A percentile compares a stretch with the other conserved stretches of the same genome.
Evolutionary conservation across 2,888 invertebrate species (phyloP).

Genomic region (Aphodius granarius): DNA sequence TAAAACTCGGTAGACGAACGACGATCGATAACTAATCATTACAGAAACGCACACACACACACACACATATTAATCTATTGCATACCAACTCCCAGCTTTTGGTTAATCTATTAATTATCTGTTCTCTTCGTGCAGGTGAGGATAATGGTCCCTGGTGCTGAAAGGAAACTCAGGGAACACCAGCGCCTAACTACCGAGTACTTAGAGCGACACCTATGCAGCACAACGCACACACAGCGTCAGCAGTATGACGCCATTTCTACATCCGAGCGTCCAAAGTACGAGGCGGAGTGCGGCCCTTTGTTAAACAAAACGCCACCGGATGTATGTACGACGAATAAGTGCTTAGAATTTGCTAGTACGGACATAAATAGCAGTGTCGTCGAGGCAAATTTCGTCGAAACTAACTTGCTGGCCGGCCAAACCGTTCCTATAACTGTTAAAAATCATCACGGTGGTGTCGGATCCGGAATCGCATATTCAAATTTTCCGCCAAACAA

Average conservation of each 20-base stretch:
- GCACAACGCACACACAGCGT: slow-evolving; percentile 35
- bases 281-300: slow-evolving; percentile 40
- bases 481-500: slow-evolving; percentile 39
- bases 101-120: slow-evolving; percentile 19
- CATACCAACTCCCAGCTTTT: neutral
- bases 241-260: slow-evolving; percentile 39
- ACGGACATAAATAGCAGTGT: slow-evolving; percentile 39
- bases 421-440: slow-evolving; percentile 55
- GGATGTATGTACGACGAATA: slow-evolving; percentile 55
- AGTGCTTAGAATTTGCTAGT: slow-evolving; percentile 45
- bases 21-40: neutral
- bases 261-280: slow-evolving; percentile 19
- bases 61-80: neutral
- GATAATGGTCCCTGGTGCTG: slow-evolving; percentile 64
- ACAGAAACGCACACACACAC: neutral
- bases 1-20: neutral
- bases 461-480: slow-evolving; percentile 39
- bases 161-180: slow-evolving; percentile 60
- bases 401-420: slow-evolving; percentile 47
- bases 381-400: slow-evolving; percentile 40
- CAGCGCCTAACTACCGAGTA: slow-evolving; percentile 59
- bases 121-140: slow-evolving; percentile 53
- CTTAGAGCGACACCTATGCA: slow-evolving; percentile 49
- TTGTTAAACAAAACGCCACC: slow-evolving; percentile 55
- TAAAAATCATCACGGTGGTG: slow-evolving; percentile 47